Percentiles rank a stretch among this genome's conserved stretches.
These are phyloP conservation scores for Oncorhynchus masou DNA, from an alignment of 2,113 vertebrate species.

Conservation along the genomic window DNA sequence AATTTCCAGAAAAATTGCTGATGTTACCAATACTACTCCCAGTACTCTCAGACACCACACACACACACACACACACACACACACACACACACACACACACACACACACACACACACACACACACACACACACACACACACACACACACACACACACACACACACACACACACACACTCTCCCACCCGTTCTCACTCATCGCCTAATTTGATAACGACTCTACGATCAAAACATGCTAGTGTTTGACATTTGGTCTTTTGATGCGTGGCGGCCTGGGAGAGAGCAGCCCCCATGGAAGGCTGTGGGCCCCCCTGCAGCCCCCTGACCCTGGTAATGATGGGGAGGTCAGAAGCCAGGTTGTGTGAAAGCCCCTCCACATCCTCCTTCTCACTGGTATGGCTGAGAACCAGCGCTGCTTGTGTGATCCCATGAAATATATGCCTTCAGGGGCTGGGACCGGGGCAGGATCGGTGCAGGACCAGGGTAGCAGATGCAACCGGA, in stretches of 20 bases:
- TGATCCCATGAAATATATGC: conserved; percentile 74
- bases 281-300: background rate
- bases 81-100: conserved; percentile 8
- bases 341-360: conserved; percentile 72
- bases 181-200: conserved; percentile 9
- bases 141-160: background rate
- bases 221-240: conserved; percentile 33
- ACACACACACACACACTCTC: conserved; percentile 7
- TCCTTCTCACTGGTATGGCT: conserved; percentile 46
- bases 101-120: background rate
- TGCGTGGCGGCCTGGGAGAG: conserved; percentile 18
- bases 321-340: conserved; percentile 60
- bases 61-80: conserved; percentile 9
- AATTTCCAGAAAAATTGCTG: too few species aligned
- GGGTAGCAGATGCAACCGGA: conserved; percentile 42
- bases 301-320: background rate
- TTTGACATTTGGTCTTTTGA: conserved; percentile 29
- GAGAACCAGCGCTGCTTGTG: conserved; percentile 66
- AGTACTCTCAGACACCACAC: background rate
- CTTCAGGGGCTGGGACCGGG: conserved; percentile 42
- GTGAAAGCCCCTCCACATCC: conserved; percentile 51
- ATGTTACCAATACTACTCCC: too few species aligned
- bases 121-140: conserved; percentile 5
- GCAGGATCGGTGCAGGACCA: conserved; percentile 21
- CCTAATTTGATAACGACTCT: conserved; percentile 47